A percentile compares a stretch with the other conserved stretches of the same genome.
Conservation (phyloP, 2,113 vertebrate species). For the Nothobranchius kuhntae region DNA sequence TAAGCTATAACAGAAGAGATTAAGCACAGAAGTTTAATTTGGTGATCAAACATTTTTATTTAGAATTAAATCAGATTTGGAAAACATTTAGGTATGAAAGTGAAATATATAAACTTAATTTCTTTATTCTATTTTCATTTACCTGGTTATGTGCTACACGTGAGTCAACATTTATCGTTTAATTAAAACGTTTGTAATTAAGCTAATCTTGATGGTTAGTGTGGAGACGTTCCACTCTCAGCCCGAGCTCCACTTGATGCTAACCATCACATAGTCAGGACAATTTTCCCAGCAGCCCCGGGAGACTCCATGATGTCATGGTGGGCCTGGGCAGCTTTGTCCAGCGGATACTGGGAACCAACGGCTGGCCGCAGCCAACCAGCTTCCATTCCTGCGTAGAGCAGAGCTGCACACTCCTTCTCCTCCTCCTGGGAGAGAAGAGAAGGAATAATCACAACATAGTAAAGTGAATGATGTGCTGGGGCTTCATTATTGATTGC, state of each 20-base stretch:
- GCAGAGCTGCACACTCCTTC: constrained; percentile 50
- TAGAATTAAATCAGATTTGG: no score
- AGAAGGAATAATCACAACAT: not conserved
- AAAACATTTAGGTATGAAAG: no score
- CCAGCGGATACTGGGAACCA: constrained; percentile 49
- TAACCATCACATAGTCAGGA: constrained; percentile 57
- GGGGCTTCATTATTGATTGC: not conserved
- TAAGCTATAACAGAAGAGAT: no score
- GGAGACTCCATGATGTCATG: constrained; percentile 65
- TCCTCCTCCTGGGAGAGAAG: constrained; percentile 53
- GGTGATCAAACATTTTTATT: no score
- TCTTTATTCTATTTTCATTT: no score
- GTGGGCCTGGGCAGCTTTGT: constrained; percentile 61
- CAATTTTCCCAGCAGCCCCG: constrained; percentile 65
- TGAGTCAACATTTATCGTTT: no score
- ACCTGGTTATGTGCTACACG: no score
- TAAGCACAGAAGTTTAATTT: no score
- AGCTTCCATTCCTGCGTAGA: constrained; percentile 60
- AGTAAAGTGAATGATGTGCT: not conserved
- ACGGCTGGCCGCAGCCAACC: constrained; percentile 63
- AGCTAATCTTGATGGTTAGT: no score
- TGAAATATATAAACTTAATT: no score
- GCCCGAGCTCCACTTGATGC: not conserved
- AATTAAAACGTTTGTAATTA: no score
- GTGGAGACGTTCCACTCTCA: not conserved